A percentile compares a stretch with the other conserved stretches of the same genome.
Evolutionary conservation across 2,113 vertebrate species (phyloP).

Genomic region (Silurus asotus): DNA sequence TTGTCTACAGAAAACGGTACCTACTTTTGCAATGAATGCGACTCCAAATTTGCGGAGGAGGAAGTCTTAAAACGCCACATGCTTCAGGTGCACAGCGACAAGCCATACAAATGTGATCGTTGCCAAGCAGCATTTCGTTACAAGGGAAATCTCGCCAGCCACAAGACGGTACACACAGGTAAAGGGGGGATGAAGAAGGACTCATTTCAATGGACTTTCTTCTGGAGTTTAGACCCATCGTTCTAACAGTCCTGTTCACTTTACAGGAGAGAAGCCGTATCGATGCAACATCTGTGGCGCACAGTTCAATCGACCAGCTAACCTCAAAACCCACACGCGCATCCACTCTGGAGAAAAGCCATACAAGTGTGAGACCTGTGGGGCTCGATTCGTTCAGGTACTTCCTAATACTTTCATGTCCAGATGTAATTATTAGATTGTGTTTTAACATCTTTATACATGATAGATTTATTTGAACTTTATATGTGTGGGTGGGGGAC

Average conservation of each 20-base stretch:
- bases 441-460: background rate
- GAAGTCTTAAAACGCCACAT: constrained; percentile 93
- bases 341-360: constrained; percentile 99
- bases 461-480: background rate
- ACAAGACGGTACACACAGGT: constrained; percentile 97
- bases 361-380: constrained; percentile 97
- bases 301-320: constrained; percentile 97
- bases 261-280: constrained; percentile 94
- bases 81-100: constrained; percentile 96
- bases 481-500: too few relatives aligned
- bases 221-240: background rate
- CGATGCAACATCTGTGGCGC: constrained; percentile 98
- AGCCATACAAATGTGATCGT: constrained; percentile 98
- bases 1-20: constrained; percentile 86
- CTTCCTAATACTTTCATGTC: background rate
- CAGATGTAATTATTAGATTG: background rate
- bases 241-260: background rate
- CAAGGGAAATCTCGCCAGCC: constrained; percentile 98
- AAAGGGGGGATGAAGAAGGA: background rate
- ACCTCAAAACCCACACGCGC: constrained; percentile 98
- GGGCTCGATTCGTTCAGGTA: constrained; percentile 89
- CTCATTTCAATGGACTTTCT: background rate
- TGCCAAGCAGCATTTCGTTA: constrained; percentile 98
- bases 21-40: constrained; percentile 96
- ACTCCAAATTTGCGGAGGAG: constrained; percentile 93